Percentiles rank a stretch among this genome's conserved stretches.
Conservation (phyloP, 2,797 vertebrate genomes). For the Oreochromis mossambicus region DNA sequence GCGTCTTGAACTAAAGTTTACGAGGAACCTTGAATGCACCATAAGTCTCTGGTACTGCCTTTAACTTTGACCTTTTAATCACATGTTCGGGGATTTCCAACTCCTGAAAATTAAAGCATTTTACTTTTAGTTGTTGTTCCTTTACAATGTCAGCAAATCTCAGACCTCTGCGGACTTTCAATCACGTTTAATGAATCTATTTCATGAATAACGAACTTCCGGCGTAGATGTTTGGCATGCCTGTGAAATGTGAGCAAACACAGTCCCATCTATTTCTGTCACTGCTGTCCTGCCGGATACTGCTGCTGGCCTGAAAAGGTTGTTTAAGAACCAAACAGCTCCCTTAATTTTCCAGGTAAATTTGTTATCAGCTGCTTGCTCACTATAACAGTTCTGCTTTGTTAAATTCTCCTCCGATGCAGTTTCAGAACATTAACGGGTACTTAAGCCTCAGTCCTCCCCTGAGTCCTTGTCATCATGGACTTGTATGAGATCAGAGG, state of each 20-base stretch:
- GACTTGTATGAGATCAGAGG: slow-evolving; percentile 80
- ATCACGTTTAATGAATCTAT: not conserved
- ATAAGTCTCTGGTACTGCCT: not conserved
- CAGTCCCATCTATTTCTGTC: slow-evolving; percentile 82
- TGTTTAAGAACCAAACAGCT: slow-evolving; percentile 7
- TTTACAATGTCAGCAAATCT: not conserved
- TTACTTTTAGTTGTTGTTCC: not conserved
- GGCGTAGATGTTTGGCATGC: slow-evolving; percentile 42
- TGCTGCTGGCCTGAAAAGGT: slow-evolving; percentile 46
- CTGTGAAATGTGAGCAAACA: slow-evolving; percentile 71
- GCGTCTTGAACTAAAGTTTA: fast-evolving
- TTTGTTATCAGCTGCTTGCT: not conserved
- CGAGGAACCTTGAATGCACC: slow-evolving; percentile 17
- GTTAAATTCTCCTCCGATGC: not conserved
- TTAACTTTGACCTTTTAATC: slow-evolving; percentile 64
- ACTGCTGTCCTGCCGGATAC: slow-evolving; percentile 14
- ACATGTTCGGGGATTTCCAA: slow-evolving; percentile 66
- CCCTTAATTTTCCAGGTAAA: slow-evolving; percentile 46
- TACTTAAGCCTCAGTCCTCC: not conserved
- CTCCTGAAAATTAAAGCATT: not conserved
- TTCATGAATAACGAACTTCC: not conserved
- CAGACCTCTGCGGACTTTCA: fast-evolving
- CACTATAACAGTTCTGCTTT: not conserved
- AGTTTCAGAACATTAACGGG: not conserved
- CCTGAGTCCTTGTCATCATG: slow-evolving; percentile 49